Evolutionary conservation across 2,888 invertebrate genomes (phyloP).

Genomic region (Entomobrya multifasciata): DNA sequence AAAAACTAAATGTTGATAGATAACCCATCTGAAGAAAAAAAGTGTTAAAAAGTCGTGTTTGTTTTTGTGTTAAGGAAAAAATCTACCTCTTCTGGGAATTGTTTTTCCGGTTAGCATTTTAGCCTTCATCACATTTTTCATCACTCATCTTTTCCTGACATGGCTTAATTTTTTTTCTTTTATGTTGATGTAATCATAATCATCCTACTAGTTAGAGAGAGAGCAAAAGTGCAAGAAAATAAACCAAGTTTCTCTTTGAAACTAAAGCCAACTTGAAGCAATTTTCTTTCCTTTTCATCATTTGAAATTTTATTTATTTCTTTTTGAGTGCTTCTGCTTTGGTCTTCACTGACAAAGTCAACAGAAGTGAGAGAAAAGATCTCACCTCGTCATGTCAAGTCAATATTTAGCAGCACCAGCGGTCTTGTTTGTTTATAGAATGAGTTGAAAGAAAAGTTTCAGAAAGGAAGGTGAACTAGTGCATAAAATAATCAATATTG

Average conservation of each 20-base stretch:
- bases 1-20: no score
- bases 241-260: neutral
- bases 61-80: neutral
- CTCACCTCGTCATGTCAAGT: constrained; percentile 25
- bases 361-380: constrained; percentile 4
- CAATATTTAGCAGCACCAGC: constrained; percentile 10
- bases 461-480: no score
- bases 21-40: neutral
- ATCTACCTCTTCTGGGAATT: constrained; percentile 14
- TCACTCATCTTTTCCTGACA: constrained; percentile 2
- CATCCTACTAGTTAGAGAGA: neutral
- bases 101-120: neutral
- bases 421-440: constrained; percentile 32
- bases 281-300: neutral
- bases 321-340: constrained; percentile 14
- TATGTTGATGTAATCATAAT: constrained; percentile 3
- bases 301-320: constrained; percentile 15
- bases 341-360: neutral
- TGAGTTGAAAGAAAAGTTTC: neutral
- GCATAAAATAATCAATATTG: neutral
- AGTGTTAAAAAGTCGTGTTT: constrained; percentile 19
- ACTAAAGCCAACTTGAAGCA: neutral
- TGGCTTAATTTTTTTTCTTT: neutral
- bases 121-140: constrained; percentile 44
- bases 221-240: neutral